Evolutionary conservation across 2,888 invertebrate species (phyloP), one percentile per base, ranked within the genome.

Genomic region (Tachina lurida): DNA sequence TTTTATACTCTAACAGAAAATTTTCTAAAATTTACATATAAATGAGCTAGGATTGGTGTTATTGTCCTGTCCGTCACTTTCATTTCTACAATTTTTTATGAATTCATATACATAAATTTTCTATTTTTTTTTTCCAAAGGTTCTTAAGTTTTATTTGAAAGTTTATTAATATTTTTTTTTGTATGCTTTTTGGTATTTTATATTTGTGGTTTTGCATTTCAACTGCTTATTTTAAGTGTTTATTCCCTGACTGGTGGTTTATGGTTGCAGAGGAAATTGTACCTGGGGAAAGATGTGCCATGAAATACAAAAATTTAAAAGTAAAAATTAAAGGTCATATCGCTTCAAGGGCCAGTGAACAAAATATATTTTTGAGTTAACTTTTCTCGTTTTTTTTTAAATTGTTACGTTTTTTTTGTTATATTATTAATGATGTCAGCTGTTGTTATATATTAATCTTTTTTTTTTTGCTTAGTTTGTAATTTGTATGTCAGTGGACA

Each of bases 321-420:
- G 47, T 1, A 56, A 52, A 56, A 56, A 8, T 31, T 52, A 89
- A 89, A 90, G 89, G 90, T 90, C 89, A 89, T 89, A 90, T 88
- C 52, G 47, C 62, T 67, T 62, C 52, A 41, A 71, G 79, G 84
- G 71, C 80, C 84, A 75, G 31, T 71, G 58, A 45, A 52, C 74
- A 79, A 75, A 79, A 70, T 49, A 63, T 49, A 73, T 74, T 78
- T 74, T 78, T 74, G 68, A 74, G 74, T 63, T 71, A 58, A 79
- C 13, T 56, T 43, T 65, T 56, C 10, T 31, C 39, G 65, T 19
- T 67, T 60, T 49, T 65, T 47, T 52, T 68, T 68, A 10, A 3
- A 41, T 63, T 7, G 31, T 65, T 54, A 12, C 13, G n/a, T 8
- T 62, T 1, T 39, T 39, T 49, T 60, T 13, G 52, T 41, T 31